Evolutionary conservation across 2,113 vertebrate genomes (phyloP).

Genomic region (Bufo gargarizans): DNA sequence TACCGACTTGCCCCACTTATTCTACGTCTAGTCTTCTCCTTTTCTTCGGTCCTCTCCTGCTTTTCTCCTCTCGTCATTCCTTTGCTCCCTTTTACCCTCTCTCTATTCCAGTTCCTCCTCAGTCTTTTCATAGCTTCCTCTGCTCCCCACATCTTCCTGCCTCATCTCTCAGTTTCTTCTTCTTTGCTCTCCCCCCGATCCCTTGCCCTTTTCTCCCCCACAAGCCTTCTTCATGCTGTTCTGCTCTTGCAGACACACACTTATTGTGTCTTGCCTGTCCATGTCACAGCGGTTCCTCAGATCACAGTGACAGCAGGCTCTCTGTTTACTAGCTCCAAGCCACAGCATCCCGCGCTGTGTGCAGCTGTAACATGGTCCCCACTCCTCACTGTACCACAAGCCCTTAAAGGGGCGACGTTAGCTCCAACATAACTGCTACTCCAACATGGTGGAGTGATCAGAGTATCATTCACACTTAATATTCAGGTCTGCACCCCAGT

Average conservation of each 20-base stretch:
- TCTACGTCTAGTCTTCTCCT: background rate
- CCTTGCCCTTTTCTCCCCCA: background rate
- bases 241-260: conserved; percentile 24
- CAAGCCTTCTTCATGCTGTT: background rate
- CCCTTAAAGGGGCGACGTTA: background rate
- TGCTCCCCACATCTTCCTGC: background rate
- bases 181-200: background rate
- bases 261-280: conserved; percentile 46
- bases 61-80: background rate
- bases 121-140: background rate
- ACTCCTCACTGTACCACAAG: background rate
- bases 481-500: background rate
- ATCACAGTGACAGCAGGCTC: conserved; percentile 40
- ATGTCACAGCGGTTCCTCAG: conserved; percentile 29
- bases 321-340: conserved; percentile 39
- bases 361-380: conserved; percentile 36
- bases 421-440: background rate
- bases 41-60: background rate
- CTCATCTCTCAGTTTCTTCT: background rate
- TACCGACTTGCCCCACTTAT: background rate
- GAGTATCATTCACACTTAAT: background rate
- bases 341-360: conserved; percentile 22
- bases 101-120: too few relatives aligned
- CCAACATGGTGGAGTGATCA: background rate
- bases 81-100: too few relatives aligned